phyloP scores from a whole-genome alignment of 2,113 vertebrate species.

The Zosterops japonicus region DNA sequence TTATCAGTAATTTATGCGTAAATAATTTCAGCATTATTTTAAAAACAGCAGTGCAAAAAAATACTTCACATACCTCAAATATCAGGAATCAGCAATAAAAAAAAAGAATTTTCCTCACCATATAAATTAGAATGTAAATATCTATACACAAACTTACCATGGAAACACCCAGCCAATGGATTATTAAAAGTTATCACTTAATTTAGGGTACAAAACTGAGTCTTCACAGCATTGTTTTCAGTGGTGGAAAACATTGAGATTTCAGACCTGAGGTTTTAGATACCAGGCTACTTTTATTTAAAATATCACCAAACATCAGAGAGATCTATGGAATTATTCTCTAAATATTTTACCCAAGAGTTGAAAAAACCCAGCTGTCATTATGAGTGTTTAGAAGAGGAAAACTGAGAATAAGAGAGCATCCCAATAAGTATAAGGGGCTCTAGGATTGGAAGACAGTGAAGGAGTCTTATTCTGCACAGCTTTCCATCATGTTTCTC shows the following conservation, averaged over 20 bases:
- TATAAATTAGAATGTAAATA: neutral
- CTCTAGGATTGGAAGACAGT: neutral
- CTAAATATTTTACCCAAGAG: neutral
- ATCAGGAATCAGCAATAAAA: neutral
- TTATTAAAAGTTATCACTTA: neutral
- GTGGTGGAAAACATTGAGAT: neutral
- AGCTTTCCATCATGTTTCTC: neutral
- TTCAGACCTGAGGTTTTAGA: neutral
- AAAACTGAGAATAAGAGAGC: neutral
- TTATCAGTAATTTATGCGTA: neutral
- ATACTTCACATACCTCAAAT: neutral
- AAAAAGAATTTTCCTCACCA: neutral
- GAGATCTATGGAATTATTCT: neutral
- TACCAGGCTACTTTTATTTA: neutral
- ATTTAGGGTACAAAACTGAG: neutral
- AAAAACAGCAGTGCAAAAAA: neutral
- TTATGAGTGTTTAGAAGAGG: neutral
- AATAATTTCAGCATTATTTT: neutral
- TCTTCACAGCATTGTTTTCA: neutral
- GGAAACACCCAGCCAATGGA: neutral
- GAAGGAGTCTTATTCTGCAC: neutral
- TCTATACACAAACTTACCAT: neutral
- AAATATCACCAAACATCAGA: neutral
- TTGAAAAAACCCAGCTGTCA: rapidly evolving
- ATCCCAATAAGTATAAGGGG: neutral